phyloP scores from a whole-genome alignment of 2,113 vertebrate genomes.

The Nothobranchius furzeri region DNA sequence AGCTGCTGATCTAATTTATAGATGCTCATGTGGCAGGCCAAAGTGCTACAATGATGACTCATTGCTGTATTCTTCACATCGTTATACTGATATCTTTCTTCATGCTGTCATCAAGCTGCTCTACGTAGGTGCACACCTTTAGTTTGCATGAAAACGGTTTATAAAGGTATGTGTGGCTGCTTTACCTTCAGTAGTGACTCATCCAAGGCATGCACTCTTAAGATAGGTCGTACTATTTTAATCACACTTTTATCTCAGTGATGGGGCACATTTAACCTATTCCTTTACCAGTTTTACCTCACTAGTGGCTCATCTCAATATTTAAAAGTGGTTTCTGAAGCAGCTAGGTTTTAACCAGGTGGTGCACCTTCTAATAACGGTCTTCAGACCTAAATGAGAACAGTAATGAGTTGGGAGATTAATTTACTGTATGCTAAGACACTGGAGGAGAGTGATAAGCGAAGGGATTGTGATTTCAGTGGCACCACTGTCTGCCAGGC shows the following conservation, averaged over 20 bases:
- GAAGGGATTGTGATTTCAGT: constrained; percentile 41
- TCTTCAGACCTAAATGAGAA: constrained; percentile 67
- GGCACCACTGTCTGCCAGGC: constrained; percentile 33
- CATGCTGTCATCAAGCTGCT: not conserved
- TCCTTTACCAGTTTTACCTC: constrained; percentile 51
- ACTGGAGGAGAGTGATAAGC: constrained; percentile 56
- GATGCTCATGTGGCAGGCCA: not conserved
- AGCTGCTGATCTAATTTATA: not conserved
- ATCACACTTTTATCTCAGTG: constrained; percentile 11
- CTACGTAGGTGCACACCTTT: not conserved
- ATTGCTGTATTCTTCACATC: not conserved
- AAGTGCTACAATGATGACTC: constrained; percentile 9
- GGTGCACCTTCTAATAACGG: constrained; percentile 63
- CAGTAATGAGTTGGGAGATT: constrained; percentile 69
- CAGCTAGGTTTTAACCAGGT: constrained; percentile 59
- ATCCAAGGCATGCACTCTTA: constrained; percentile 4
- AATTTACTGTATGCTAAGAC: constrained; percentile 59
- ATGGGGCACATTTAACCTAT: constrained; percentile 34
- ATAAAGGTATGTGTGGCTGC: not conserved
- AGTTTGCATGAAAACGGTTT: not conserved
- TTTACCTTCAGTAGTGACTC: not conserved
- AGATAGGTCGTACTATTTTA: constrained; percentile 5
- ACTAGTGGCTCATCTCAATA: constrained; percentile 52
- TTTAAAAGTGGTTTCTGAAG: constrained; percentile 53
- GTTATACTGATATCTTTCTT: constrained; percentile 9